A percentile compares a stretch with the other conserved stretches of the same genome.
These are phyloP conservation scores for Hucho hucho DNA, from an alignment of 2,113 vertebrate genomes.

Conservation along the genomic window DNA sequence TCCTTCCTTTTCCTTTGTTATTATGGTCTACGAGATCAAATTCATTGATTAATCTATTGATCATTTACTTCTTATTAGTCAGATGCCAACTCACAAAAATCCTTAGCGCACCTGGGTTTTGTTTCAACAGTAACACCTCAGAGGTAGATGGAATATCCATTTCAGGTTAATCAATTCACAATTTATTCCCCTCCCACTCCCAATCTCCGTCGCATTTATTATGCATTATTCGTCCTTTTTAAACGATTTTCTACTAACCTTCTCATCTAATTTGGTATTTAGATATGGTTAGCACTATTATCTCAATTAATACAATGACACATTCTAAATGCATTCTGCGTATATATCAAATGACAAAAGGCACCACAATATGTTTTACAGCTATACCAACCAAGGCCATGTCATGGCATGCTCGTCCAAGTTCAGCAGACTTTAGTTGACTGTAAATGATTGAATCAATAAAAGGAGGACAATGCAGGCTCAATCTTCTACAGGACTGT, in stretches of 20 bases:
- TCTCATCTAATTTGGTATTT: slow-evolving; percentile 76
- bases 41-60: slow-evolving; percentile 45
- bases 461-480: slow-evolving; percentile 54
- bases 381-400: slow-evolving; percentile 37
- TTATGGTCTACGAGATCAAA: slow-evolving; percentile 49
- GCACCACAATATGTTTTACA: slow-evolving; percentile 40
- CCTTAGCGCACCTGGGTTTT: slow-evolving; percentile 44
- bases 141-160: slow-evolving; percentile 63
- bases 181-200: slow-evolving; percentile 67
- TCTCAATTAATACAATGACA: slow-evolving; percentile 75
- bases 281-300: slow-evolving; percentile 71
- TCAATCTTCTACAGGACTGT: slow-evolving; percentile 79
- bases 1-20: slow-evolving; percentile 15
- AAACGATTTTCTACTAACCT: slow-evolving; percentile 73
- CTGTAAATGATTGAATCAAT: slow-evolving; percentile 11
- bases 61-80: slow-evolving; percentile 43
- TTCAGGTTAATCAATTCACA: slow-evolving; percentile 75
- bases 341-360: slow-evolving; percentile 52
- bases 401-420: slow-evolving; percentile 18
- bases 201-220: slow-evolving; percentile 74
- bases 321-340: slow-evolving; percentile 65
- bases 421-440: slow-evolving; percentile 34
- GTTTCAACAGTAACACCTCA: slow-evolving; percentile 60
- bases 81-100: slow-evolving; percentile 27
- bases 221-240: slow-evolving; percentile 77